Evolutionary conservation across 2,113 vertebrate species (phyloP).

Genomic region (Crotalus horridus): DNA sequence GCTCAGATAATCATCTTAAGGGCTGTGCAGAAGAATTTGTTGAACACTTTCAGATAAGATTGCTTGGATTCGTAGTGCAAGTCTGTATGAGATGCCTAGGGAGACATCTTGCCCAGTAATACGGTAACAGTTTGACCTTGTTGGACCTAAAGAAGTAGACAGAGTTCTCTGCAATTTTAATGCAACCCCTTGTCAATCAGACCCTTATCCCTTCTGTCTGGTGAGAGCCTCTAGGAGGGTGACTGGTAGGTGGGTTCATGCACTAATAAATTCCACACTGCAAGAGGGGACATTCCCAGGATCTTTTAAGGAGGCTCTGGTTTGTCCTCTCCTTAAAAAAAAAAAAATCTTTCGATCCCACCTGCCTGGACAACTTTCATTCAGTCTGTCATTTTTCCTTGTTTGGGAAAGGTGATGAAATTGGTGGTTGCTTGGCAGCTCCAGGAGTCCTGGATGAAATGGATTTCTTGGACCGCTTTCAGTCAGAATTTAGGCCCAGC

Average conservation of each 20-base stretch:
- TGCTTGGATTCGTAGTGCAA: neutral
- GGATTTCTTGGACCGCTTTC: neutral
- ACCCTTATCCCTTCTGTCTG: neutral
- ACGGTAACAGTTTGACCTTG: neutral
- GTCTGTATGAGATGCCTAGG: neutral
- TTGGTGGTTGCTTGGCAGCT: neutral
- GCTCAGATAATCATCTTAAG: neutral
- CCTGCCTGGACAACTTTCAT: neutral
- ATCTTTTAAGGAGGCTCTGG: neutral
- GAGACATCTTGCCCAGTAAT: neutral
- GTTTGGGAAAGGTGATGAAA: neutral
- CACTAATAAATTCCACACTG: neutral
- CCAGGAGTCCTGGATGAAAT: neutral
- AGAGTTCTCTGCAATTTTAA: neutral
- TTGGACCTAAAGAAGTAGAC: neutral
- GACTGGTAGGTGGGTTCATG: neutral
- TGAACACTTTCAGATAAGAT: neutral
- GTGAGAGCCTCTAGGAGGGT: neutral
- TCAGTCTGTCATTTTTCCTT: neutral
- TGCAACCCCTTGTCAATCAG: neutral
- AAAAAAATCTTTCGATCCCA: neutral
- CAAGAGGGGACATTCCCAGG: neutral
- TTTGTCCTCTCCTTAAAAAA: neutral
- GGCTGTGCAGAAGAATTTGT: neutral
- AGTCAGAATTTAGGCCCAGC: neutral